These are phyloP conservation scores for Isichthys henryi DNA, from an alignment of 2,113 vertebrate species.

Conservation along the genomic window DNA sequence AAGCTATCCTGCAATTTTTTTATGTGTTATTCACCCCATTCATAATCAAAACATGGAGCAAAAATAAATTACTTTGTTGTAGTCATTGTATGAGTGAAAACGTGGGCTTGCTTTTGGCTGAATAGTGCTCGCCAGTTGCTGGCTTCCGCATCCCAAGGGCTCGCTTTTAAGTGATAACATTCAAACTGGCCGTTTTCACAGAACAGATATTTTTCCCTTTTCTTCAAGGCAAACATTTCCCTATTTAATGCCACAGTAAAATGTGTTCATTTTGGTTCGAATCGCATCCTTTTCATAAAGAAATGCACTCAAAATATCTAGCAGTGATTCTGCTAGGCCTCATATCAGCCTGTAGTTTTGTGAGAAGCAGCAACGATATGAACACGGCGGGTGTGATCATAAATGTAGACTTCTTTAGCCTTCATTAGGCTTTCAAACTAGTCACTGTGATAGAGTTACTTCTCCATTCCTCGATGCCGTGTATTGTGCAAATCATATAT, in stretches of 20 bases:
- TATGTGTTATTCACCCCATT: slow-evolving; percentile 27
- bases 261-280: neutral
- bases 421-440: neutral
- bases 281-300: neutral
- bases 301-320: neutral
- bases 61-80: slow-evolving; percentile 14
- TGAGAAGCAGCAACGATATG: neutral
- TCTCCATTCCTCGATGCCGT: neutral
- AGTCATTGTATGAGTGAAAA: slow-evolving; percentile 8
- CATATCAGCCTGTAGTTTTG: neutral
- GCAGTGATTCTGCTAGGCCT: neutral
- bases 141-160: neutral
- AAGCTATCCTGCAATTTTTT: slow-evolving; percentile 74
- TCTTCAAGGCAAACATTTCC: slow-evolving; percentile 10
- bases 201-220: slow-evolving; percentile 4
- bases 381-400: neutral
- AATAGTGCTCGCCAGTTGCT: neutral
- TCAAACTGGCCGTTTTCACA: slow-evolving; percentile 7
- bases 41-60: slow-evolving; percentile 4
- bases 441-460: neutral
- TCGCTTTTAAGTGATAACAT: slow-evolving; percentile 10
- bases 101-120: neutral
- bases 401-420: neutral
- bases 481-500: neutral
- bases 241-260: slow-evolving; percentile 8